These are phyloP conservation scores for Brachionus asplanchnoidis DNA, from an alignment of 1,140 invertebrate genomes.

Conservation along the genomic window DNA sequence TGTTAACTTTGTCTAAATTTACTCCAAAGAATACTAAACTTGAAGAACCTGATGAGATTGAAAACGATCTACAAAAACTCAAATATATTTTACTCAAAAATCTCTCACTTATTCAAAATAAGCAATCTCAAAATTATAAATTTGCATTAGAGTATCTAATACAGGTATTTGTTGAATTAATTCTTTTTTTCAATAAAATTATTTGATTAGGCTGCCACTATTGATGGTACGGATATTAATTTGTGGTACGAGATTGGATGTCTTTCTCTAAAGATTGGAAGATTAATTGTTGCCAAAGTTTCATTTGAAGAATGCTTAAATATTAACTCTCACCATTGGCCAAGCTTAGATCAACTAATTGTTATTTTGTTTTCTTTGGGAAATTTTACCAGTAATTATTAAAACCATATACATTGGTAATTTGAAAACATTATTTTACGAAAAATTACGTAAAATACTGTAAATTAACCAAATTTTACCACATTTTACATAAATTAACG, in stretches of 20 bases:
- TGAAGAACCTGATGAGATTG: background rate
- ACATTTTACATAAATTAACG: too few relatives aligned
- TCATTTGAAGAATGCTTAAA: constrained; percentile 14
- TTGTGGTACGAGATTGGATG: constrained; percentile 29
- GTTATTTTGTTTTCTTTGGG: constrained; percentile 4
- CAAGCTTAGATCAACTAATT: constrained; percentile 30
- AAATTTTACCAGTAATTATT: background rate
- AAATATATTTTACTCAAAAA: constrained; percentile 26
- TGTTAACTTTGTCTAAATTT: too few relatives aligned
- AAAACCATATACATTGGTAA: too few relatives aligned
- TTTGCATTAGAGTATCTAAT: background rate
- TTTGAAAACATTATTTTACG: too few relatives aligned
- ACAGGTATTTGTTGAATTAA: background rate
- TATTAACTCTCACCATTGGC: background rate
- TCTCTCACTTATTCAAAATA: constrained; percentile 6
- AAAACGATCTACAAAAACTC: background rate
- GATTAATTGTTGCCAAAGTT: background rate
- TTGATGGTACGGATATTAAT: constrained; percentile 1
- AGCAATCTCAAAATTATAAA: background rate
- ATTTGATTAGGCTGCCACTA: background rate
- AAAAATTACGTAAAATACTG: too few relatives aligned
- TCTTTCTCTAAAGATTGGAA: background rate
- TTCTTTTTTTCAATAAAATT: background rate
- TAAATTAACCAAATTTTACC: too few relatives aligned
- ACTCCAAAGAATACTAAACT: background rate